Conservation (phyloP, 2,113 vertebrate genomes). For the Motacilla tschutschensis region DNA sequence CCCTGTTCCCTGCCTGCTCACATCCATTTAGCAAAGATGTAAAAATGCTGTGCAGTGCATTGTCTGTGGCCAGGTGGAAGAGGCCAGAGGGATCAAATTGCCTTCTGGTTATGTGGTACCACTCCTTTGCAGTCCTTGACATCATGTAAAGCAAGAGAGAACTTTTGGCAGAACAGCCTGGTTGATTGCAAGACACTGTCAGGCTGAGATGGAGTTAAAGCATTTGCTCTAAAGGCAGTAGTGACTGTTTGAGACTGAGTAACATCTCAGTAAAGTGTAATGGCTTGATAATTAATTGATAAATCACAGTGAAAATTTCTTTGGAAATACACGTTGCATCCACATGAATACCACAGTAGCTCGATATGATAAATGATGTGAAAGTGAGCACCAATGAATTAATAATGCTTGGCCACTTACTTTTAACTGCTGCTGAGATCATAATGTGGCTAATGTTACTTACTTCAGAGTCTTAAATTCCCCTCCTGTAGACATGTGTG, state of each 20-base stretch:
- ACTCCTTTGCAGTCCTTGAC: neutral
- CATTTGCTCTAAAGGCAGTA: neutral
- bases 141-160: neutral
- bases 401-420: neutral
- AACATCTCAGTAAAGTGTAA: neutral
- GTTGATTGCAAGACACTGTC: neutral
- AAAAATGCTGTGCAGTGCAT: neutral
- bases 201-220: neutral
- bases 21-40: neutral
- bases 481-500: neutral
- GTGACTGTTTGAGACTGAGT: neutral
- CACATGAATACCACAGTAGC: neutral
- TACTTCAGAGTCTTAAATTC: neutral
- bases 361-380: neutral
- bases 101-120: neutral
- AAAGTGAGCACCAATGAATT: neutral
- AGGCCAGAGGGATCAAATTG: neutral
- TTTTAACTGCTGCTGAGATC: neutral
- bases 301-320: neutral
- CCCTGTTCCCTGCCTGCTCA: neutral
- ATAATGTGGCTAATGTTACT: neutral
- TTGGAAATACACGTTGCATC: neutral
- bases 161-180: neutral
- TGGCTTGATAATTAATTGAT: neutral
- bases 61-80: neutral